Base-by-base conservation (phyloP, 2,113 vertebrate genomes). In the Tenrec ecaudatus region DNA sequence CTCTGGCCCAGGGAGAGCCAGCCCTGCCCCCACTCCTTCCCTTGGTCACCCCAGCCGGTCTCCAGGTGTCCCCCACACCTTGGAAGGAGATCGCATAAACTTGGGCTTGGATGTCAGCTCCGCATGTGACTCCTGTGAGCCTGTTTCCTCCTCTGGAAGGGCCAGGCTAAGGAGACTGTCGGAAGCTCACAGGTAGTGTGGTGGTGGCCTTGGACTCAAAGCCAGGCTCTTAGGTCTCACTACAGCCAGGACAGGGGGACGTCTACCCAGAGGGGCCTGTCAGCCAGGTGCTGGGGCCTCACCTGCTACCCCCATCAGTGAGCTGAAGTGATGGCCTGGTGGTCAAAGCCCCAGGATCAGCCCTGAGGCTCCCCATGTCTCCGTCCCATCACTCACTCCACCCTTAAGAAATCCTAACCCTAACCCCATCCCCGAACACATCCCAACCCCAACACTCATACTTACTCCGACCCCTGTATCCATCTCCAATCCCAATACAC, bases 11-110 rank as follows among this genome's bases (percentile, higher is more conserved):
- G 79, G 71, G 88, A 58, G 85, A 23, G 33, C 31, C 10, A 71
- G 87, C 68, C 86, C 89, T 78, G 84, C 86, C 89, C 89, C 91
- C 78, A 1, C 38, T 4, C 71, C 93, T 53, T 68, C 88, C 93
- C 0, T 0, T 3, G 5, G 57, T 0, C 0, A 69, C 86, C 88
- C 85, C 66, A 22, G 53, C 88, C 78, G 5, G 7, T 62, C 36
- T 73, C 88, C 2, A 3, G 62, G 29, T 79, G 82, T 25, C 62
- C 73, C 36, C 0, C 62, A 20, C 25, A 3, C 25, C 66, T 12
- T 29, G 3, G 27, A 27, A 91, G 36, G 81, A 36, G n/a, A 25
- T 22, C 16, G 33, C n/a, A 0, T 4, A 23, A 81, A 40, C n/a
- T 62, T 19, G 62, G 6, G 4, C 27, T 6, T 33, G 62, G 66